Evolutionary conservation across 2,797 vertebrate species (phyloP).

Genomic region (Luscinia luscinia): DNA sequence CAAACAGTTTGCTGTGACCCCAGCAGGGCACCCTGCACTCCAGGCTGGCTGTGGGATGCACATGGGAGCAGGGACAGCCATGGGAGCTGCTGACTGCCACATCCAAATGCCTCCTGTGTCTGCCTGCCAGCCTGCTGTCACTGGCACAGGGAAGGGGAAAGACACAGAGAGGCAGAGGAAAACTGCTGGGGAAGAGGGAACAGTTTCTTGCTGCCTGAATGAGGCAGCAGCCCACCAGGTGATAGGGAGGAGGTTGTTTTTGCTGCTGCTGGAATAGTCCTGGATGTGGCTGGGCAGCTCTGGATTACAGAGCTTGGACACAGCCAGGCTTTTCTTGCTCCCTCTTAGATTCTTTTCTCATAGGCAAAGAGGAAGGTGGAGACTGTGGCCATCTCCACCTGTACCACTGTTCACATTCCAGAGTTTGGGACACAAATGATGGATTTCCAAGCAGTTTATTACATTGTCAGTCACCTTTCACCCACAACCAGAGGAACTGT

Average conservation of each 20-base stretch:
- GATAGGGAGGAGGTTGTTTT: fast-evolving
- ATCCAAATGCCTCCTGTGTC: neutral
- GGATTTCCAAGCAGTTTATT: neutral
- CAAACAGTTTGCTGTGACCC: neutral
- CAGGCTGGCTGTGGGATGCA: neutral
- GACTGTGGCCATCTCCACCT: neutral
- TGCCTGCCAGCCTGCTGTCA: neutral
- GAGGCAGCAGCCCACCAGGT: neutral
- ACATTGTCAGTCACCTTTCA: neutral
- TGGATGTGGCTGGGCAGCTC: neutral
- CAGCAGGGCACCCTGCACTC: neutral
- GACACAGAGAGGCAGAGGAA: neutral
- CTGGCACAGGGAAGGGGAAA: too few species aligned
- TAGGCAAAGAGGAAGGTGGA: too few species aligned
- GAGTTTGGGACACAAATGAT: neutral
- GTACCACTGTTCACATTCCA: neutral
- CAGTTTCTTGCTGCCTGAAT: neutral
- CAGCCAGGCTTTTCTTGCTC: neutral
- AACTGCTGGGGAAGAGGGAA: neutral
- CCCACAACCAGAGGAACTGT: neutral
- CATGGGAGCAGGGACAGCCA: too few species aligned
- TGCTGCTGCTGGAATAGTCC: neutral
- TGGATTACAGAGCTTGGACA: neutral
- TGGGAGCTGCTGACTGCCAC: too few species aligned
- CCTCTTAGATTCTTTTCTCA: neutral